Evolutionary conservation across 2,797 vertebrate genomes (phyloP).

Genomic region (Mormyrops boulengeri): DNA sequence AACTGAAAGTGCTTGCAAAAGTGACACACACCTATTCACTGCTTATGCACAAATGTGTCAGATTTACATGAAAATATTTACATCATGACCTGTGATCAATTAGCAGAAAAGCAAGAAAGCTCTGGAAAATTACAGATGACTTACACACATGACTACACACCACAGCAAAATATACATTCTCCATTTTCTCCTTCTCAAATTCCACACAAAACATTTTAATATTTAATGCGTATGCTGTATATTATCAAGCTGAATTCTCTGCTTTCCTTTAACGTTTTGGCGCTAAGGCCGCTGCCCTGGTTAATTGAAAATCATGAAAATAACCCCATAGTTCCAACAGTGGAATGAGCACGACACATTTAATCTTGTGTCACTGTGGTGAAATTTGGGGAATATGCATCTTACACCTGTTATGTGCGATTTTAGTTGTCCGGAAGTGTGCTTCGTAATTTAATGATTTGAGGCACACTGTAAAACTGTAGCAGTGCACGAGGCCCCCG

Average conservation of each 20-base stretch:
- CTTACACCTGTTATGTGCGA: background rate
- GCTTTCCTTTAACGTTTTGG: background rate
- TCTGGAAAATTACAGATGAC: background rate
- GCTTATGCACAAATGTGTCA: background rate
- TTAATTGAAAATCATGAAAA: background rate
- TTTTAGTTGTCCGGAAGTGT: background rate
- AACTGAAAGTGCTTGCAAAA: background rate
- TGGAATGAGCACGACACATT: background rate
- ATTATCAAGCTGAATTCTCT: background rate
- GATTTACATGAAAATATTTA: background rate
- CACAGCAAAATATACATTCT: background rate
- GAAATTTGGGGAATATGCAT: background rate
- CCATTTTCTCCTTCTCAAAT: background rate
- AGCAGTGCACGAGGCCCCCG: background rate
- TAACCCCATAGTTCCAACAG: background rate
- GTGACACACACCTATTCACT: background rate
- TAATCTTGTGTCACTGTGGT: background rate
- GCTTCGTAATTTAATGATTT: background rate
- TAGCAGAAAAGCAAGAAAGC: background rate
- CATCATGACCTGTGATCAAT: background rate
- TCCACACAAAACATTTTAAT: background rate
- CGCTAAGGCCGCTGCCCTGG: background rate
- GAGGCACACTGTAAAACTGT: background rate
- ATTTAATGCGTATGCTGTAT: background rate
- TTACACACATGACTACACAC: too few relatives aligned